Evolutionary conservation across 2,888 invertebrate species (phyloP), one percentile per base, ranked within the genome.

Genomic region (Thera britannica): DNA sequence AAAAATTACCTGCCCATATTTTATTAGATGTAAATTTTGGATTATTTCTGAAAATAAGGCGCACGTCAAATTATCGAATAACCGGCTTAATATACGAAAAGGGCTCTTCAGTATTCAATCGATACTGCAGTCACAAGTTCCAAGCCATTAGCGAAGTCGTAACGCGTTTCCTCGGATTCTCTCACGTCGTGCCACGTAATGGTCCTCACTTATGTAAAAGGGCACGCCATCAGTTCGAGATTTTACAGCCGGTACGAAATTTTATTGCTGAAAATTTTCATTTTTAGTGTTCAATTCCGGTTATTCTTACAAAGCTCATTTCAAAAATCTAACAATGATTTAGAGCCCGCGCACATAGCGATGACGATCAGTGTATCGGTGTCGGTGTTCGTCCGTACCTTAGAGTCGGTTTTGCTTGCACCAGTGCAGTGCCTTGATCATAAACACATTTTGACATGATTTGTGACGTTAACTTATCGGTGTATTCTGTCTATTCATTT

Each of bases 191-290:
- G 23, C 71, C 57, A 67, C 71, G 68, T 75, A 75, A 72, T 73
- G 72, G 72, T 59, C 62, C 71, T 73, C 73, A 67, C 72, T 72
- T 75, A 72, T 65, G 68, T 65, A 68, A 67, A 71, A 62, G 60
- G 48, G 48, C 67, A 58, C 49, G 49, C 70, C 65, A 67, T 71
- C 72, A 71, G 54, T 69, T 71, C 55, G 41, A 52, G 52, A 66
- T 68, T 72, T 72, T 72, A 72, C 65, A 68, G 66, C 68, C 48
- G 9, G 34, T 8, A 60, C 51, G 34, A 58, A 69, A 61, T 65
- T 67, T 67, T 62, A 62, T 62, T 35, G 61, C 9, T 2, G 23
- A 12, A 51, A 60, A 61, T 61, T 61, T 66, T 66, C 57, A 66
- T 57, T 36, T 60, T 59, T 48, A 44, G 59, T 48, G 65, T 55